A percentile compares a stretch with the other conserved stretches of the same genome.
Evolutionary conservation across 2,797 vertebrate species (phyloP).

Genomic region (Streptopelia turtur): DNA sequence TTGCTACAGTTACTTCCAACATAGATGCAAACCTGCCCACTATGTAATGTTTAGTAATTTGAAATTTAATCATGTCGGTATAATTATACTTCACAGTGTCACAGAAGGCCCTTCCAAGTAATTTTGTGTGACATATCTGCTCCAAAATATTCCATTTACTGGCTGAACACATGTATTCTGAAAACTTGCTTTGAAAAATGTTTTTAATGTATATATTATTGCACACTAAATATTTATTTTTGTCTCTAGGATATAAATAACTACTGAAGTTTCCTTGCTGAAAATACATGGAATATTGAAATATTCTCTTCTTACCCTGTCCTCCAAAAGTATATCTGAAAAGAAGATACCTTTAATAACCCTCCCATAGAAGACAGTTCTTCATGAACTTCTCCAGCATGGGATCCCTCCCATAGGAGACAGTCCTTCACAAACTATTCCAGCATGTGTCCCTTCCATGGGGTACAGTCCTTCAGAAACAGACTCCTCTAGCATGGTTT

Average conservation of each 20-base stretch:
- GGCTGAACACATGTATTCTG: background rate
- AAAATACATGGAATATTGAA: background rate
- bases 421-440: no score
- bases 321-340: background rate
- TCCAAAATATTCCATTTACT: slow-evolving; percentile 2
- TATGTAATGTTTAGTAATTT: background rate
- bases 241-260: background rate
- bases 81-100: background rate
- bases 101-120: background rate
- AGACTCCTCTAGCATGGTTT: no score
- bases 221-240: slow-evolving; percentile 16
- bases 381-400: no score
- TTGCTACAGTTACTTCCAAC: background rate
- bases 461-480: no score
- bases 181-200: background rate
- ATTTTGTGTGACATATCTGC: background rate
- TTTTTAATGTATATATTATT: background rate
- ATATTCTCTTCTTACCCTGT: background rate
- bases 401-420: no score
- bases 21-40: background rate
- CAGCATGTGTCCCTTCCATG: no score
- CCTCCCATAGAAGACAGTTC: no score
- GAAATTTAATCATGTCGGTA: slow-evolving; percentile 23
- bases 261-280: background rate
- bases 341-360: background rate